phyloP scores from a whole-genome alignment of 2,113 vertebrate species.

The Gambusia holbrooki region DNA sequence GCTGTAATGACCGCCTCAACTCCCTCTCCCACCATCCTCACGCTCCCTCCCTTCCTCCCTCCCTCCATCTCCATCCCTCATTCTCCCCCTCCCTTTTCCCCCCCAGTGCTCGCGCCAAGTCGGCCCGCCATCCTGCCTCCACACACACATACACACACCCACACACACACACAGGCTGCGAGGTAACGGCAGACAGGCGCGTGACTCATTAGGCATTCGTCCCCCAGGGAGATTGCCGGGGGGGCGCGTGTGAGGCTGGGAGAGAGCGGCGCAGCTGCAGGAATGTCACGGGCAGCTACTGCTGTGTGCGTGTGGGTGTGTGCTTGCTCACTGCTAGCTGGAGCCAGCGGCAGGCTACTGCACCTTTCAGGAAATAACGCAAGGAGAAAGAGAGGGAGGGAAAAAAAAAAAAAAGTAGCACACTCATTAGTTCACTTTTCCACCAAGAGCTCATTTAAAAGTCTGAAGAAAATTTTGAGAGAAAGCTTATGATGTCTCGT shows the following conservation, averaged over 20 bases:
- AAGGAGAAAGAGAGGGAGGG: constrained; percentile 50
- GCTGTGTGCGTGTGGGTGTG: constrained; percentile 59
- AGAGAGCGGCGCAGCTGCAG: constrained; percentile 82
- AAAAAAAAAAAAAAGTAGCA: constrained; percentile 13
- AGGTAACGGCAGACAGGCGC: constrained; percentile 86
- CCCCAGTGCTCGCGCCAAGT: constrained; percentile 34
- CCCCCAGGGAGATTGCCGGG: constrained; percentile 81
- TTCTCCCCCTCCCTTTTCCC: constrained; percentile 41
- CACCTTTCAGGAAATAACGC: constrained; percentile 80
- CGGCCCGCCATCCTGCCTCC: constrained; percentile 50
- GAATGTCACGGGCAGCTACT: constrained; percentile 83
- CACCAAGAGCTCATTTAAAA: constrained; percentile 67
- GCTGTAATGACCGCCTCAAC: constrained; percentile 65
- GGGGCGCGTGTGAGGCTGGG: constrained; percentile 76
- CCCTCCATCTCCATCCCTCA: constrained; percentile 43
- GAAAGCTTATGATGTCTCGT: constrained; percentile 50
- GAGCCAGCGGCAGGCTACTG: constrained; percentile 71
- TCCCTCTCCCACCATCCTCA: constrained; percentile 24
- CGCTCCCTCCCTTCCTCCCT: constrained; percentile 25
- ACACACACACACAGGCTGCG: constrained; percentile 69
- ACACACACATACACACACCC: constrained; percentile 62
- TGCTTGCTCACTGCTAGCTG: constrained; percentile 61
- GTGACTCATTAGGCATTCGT: constrained; percentile 87
- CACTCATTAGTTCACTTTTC: constrained; percentile 66
- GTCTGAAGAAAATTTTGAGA: constrained; percentile 60